These are phyloP conservation scores for Daptonema setosum DNA, from an alignment of 2,888 invertebrate species.

Conservation along the genomic window DNA sequence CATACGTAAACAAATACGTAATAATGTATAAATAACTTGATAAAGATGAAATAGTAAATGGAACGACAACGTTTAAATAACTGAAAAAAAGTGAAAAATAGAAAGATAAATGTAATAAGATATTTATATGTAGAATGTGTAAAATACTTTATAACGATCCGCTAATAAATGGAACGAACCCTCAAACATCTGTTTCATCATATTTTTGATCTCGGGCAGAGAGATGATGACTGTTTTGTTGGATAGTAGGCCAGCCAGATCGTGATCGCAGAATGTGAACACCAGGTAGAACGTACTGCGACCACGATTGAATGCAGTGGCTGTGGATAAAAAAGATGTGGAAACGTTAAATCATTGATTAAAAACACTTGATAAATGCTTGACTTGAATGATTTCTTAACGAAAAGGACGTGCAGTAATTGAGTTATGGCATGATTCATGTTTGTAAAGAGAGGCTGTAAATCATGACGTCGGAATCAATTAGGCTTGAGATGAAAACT, in stretches of 20 bases:
- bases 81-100: background rate
- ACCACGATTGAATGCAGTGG: constrained; percentile 47
- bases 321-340: constrained; percentile 23
- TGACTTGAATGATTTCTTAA: background rate
- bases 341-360: background rate
- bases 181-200: constrained; percentile 60
- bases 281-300: constrained; percentile 77
- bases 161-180: constrained; percentile 32
- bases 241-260: constrained; percentile 77
- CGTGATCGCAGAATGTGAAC: constrained; percentile 96
- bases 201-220: constrained; percentile 85
- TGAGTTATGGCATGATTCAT: background rate
- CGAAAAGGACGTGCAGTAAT: constrained; percentile 3
- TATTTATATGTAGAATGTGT: too few relatives aligned
- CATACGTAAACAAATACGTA: background rate
- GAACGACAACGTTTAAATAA: background rate
- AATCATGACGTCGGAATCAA: too few relatives aligned
- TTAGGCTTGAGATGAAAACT: too few relatives aligned
- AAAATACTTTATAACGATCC: too few relatives aligned
- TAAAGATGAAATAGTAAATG: too few relatives aligned
- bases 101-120: too few relatives aligned
- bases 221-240: constrained; percentile 87
- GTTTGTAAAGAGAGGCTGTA: too few relatives aligned
- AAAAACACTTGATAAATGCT: background rate
- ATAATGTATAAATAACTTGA: too few relatives aligned